phyloP scores from a whole-genome alignment of 2,797 vertebrate species.

The Poeciliopsis gracilis region DNA sequence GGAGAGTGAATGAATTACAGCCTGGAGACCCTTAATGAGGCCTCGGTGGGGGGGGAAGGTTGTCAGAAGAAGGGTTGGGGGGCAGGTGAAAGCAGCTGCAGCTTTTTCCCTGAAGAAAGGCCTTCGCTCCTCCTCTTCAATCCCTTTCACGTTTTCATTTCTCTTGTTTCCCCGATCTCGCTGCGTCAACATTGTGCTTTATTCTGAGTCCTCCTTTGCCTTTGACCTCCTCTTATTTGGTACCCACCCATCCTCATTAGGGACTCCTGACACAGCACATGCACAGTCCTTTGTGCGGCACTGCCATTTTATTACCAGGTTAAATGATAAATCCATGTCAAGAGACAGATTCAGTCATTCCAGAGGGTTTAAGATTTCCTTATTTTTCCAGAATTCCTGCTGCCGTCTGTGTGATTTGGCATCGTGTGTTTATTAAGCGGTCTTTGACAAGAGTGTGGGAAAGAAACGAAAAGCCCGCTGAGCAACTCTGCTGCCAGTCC shows the following conservation, averaged over 20 bases:
- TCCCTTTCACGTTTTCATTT: slow-evolving; percentile 42
- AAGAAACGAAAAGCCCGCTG: slow-evolving; percentile 44
- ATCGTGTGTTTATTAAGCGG: slow-evolving; percentile 33
- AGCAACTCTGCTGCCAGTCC: slow-evolving; percentile 43
- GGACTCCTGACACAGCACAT: slow-evolving; percentile 64
- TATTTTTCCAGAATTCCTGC: neutral
- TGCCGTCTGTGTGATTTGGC: slow-evolving; percentile 15
- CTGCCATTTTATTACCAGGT: slow-evolving; percentile 56
- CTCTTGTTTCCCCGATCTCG: slow-evolving; percentile 33
- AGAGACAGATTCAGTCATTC: slow-evolving; percentile 33
- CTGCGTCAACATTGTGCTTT: slow-evolving; percentile 14
- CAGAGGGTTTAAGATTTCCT: slow-evolving; percentile 7
- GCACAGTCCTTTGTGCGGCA: slow-evolving; percentile 57
- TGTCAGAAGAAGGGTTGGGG: slow-evolving; percentile 20
- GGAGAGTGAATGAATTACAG: slow-evolving; percentile 71
- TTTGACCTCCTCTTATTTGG: slow-evolving; percentile 7
- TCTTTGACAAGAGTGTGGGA: slow-evolving; percentile 43
- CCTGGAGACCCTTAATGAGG: slow-evolving; percentile 73
- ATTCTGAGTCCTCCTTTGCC: slow-evolving; percentile 9
- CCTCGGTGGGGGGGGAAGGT: slow-evolving; percentile 50
- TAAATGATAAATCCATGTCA: slow-evolving; percentile 61
- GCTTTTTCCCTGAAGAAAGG: slow-evolving; percentile 43
- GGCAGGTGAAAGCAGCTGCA: slow-evolving; percentile 72
- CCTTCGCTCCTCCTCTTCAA: slow-evolving; percentile 18
- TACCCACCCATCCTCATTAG: slow-evolving; percentile 51